Base-by-base conservation (phyloP, 2,113 vertebrate species). In the Desmodus rotundus region DNA sequence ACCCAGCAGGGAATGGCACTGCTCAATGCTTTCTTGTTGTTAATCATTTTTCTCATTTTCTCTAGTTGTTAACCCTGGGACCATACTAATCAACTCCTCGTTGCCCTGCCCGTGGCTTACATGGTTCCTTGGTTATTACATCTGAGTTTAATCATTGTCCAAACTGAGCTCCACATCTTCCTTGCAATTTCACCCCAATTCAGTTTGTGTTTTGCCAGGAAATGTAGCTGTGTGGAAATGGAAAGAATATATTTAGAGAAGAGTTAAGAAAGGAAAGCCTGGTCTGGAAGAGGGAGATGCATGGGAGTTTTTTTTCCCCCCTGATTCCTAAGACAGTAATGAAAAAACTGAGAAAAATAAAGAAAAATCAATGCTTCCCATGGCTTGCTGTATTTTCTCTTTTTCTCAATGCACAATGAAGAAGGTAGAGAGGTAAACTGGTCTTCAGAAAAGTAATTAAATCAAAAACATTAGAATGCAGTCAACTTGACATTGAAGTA, bases 11-110 rank as follows among this genome's bases (percentile, higher is more conserved):
- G 88, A 90, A 85, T 13, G 70, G 33, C 52, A 19, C 45, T 93
- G 92, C 73, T 95, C 77, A 61, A 13, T 47, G 88, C 83, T 95
- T 92, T 87, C 91, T 96, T 96, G 91, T 94, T 95, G 94, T 96
- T 97, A 95, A 97, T 97, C 93, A 96, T 97, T 96, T 96, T 97
- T 97, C 96, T 97, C 95, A 96, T 97, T 97, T 97, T 93, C 96
- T 81, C 91, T 94, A 26, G 73, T 94, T 97, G 94, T 95, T 96
- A 97, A 97, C 97, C 88, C 86, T 76, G 90, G 91, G 96, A 93
- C 93, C 93, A 89, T n/a, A 95, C 95, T 96, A 94, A 97, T 96
- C 95, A 97, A 89, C 88, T 97, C 73, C 77, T 89, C 38, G 22
- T 97, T 92, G 91, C 72, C 67, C 61, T 96, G 97, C 94, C 94